These are phyloP conservation scores for Hirtodrosophila alboralis DNA, from an alignment of 2,888 invertebrate species.

Conservation along the genomic window DNA sequence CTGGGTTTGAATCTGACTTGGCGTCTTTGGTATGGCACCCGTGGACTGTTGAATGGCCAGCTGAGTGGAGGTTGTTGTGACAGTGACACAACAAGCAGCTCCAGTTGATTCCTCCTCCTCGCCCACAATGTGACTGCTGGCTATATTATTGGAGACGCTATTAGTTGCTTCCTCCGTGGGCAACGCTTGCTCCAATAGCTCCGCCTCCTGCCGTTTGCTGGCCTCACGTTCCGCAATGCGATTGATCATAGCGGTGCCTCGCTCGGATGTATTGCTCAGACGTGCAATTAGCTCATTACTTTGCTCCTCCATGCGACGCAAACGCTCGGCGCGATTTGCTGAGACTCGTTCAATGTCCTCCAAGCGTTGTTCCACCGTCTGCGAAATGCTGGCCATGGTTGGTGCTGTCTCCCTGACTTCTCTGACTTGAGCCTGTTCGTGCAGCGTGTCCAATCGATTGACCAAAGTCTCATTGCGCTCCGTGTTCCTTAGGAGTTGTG, in stretches of 20 bases:
- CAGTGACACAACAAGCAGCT: conserved; percentile 65
- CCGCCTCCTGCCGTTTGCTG: conserved; percentile 60
- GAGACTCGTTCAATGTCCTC: conserved; percentile 81
- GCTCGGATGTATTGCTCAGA: conserved; percentile 78
- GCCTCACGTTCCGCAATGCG: conserved; percentile 79
- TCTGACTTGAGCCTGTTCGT: conserved; percentile 55
- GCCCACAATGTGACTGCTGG: conserved; percentile 70
- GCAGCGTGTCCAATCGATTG: conserved; percentile 77
- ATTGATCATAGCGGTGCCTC: conserved; percentile 81
- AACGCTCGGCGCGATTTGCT: conserved; percentile 75
- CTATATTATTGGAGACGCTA: conserved; percentile 55
- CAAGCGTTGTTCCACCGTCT: conserved; percentile 73
- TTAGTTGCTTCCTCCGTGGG: conserved; percentile 43
- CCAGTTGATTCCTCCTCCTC: conserved; percentile 45
- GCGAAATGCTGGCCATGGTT: conserved; percentile 42
- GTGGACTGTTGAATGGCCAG: conserved; percentile 63
- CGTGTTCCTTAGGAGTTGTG: conserved; percentile 70
- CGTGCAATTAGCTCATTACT: conserved; percentile 88
- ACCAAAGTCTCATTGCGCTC: conserved; percentile 73
- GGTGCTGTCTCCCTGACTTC: conserved; percentile 4
- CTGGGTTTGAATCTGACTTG: background rate
- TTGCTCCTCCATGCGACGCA: conserved; percentile 90
- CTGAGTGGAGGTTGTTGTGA: conserved; percentile 78
- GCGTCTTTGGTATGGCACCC: conserved; percentile 58
- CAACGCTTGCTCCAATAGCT: conserved; percentile 53